Evolutionary conservation across 2,888 invertebrate genomes (phyloP), one percentile per base, ranked within the genome.

Genomic region (Euclidia mi): DNA sequence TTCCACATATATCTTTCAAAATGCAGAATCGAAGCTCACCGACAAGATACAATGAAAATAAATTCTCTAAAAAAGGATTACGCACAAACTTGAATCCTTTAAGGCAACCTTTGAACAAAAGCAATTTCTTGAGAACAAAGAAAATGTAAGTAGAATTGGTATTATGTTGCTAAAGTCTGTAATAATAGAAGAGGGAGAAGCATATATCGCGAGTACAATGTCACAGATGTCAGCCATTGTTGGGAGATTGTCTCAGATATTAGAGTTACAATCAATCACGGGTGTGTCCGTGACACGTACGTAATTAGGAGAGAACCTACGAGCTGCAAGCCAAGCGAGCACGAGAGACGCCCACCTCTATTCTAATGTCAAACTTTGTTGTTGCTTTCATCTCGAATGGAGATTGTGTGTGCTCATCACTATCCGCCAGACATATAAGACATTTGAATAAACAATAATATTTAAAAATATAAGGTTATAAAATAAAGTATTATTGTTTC

Each of bases 191-290:
- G n/a, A n/a, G n/a, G n/a, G n/a, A n/a, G 58, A 64, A 53, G 75
- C 79, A 85, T 82, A 84, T 79, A 80, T 78, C 71, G 66, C 69
- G 70, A 70, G 79, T 74, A 82, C 75, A 69, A 79, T 81, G 87
- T 86, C 81, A 81, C 85, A 84, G 81, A 83, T 84, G 87, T 86
- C 89, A 84, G 77, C 82, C 80, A 87, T 90, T 86, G 87, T 86
- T 76, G 74, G 81, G 81, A 82, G 79, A 84, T 82, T 88, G 90
- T 91, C 89, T 85, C 78, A 85, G 87, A 89, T 91, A 91, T 92
- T 91, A 93, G 88, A 84, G 89, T 87, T 89, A 89, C 90, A 89
- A 93, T 93, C 92, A 92, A 93, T 94, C 93, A 94, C 91, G 76
- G 80, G 85, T 75, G 87, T 91, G 92, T 72, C 84, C 77, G 83